Base-by-base conservation (phyloP, 2,113 vertebrate genomes). In the Papio anubis region DNA sequence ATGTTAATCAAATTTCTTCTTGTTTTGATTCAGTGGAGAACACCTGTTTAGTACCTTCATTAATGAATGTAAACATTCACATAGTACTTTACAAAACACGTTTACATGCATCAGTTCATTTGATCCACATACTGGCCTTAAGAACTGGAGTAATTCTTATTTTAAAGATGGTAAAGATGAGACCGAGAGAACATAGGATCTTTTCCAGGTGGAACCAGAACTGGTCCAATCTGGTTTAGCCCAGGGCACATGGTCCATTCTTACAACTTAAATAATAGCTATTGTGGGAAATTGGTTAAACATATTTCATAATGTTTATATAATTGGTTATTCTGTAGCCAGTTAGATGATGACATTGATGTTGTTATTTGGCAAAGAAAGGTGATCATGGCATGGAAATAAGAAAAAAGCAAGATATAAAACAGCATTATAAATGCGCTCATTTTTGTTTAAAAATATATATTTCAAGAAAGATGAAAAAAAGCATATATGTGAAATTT, bases 391-490 rank as follows among this genome's bases (percentile, higher is more conserved):
- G 81, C 48, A 81, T 68, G 76, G 73, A 5, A 18, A 70, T 45
- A 55, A 83, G 50, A 45, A 88, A 92, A 72, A 68, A 52, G 20
- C n/a, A 57, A 23, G 5, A 9, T 73, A 79, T 9, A 96, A 90
- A 95, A 57, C 6, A 72, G 5, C 16, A 23, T 40, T 76, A 55
- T 4, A 43, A 73, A 55, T 18, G 8, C 12, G 14, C 2, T 30
- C n/a, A 86, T 88, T 84, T 90, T 75, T 92, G 25, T 55, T 76
- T 80, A 35, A 85, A 85, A 73, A 61, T 68, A 2, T 48, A n/a
- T 85, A 80, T 94, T 94, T 95, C 32, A n/a, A 93, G 59, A 90
- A 90, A 86, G 27, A 78, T 35, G 12, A 73, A 91, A 95, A 68
- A 35, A 64, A 55, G 4, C 43, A 66, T 86, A 76, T 48, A 12